Base-by-base conservation (phyloP, 2,888 invertebrate genomes). In the Girardia tigrina region DNA sequence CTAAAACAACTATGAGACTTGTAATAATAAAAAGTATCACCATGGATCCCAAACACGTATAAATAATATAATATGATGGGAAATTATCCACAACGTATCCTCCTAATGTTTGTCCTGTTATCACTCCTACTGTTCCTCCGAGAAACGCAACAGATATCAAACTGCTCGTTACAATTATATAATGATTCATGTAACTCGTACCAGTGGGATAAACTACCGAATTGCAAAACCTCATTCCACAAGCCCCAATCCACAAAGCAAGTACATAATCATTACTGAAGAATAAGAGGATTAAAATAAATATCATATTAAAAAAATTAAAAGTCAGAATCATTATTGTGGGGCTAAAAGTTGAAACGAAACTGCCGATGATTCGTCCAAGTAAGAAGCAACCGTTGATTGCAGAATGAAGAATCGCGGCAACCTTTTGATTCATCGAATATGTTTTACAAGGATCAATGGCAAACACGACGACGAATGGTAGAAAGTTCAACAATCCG, bases 191-290 rank as follows among this genome's bases (percentile, higher is more conserved):
- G 23, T 56, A 56, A n/a, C 56, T 56, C 2, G 56, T 56, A 6
- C 56, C 56, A 8, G 56, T 56, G 6, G 56, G 56, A 56, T 56
- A 56, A 4, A 56, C 56, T 12, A 56, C 56, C n/a, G 56, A 56
- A 16, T 56, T 56, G 56, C 56, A 56, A n/a, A 56, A 56, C 23
- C 56, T 56, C 56, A 56, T 56, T 56, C 56, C 56, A 56, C 56
- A 56, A 12, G 56, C 56, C 4, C 56, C 56, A n/a, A 56, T 56
- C 56, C 56, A 56, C 56, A 56, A 56, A n/a, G 56, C 56, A 2
- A 56, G 4, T 8, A 23, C 8, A n/a, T 56, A 56, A 56, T 56
- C 56, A n/a, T 56, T 56, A 16, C 56, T 56, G 56, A 56, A 56
- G 2, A 56, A 16, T 8, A 56, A 8, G 20, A 56, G n/a, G 4